Base-by-base conservation (phyloP, 2,888 invertebrate genomes). In the Oxytorus armatus region DNA sequence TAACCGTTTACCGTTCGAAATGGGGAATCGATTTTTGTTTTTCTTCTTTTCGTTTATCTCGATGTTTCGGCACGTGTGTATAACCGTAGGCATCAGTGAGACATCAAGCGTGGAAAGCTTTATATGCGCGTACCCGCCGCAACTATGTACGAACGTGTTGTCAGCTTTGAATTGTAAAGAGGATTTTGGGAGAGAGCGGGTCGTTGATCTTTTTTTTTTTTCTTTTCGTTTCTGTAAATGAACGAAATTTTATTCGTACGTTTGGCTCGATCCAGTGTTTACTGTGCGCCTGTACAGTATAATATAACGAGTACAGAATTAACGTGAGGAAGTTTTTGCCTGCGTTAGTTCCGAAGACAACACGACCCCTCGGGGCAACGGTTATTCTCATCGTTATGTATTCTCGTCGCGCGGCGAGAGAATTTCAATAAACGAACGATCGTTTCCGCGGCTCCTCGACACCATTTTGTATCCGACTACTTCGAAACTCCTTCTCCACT, bases 131-230 rank as follows among this genome's bases (percentile, higher is more conserved):
- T 33, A 36, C 53, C 11, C 61, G 42, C 21, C 8, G 42, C 44
- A 36, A 44, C 11, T 53, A 33, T 16, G 59, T 11, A 49, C 55
- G 47, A 51, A 72, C 33, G 25, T 21, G 47, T 14, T 10, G 49
- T 53, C 47, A 69, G 74, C 79, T 74, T 79, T 79, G 79, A 74
- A 74, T 79, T 79, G 23, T 21, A 59, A 74, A 74, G 78, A 73
- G 66, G 1, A n/a, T 44, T 8, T 21, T 29, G n/a, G n/a, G 44
- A 68, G 74, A 39, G 63, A 2, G 16, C 29, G 68, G 79, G 79
- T 79, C 79, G 69, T 79, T 79, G 79, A 74, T 69, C 79, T 74
- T 63, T 10, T 39, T 51, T 57, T 36, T 29, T 23, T 29, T 14
- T 47, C 21, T 29, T 4, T 3, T 16, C 16, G n/a, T n/a, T n/a